phyloP scores from a whole-genome alignment of 2,888 invertebrate species.

The Dasypogon diadema region DNA sequence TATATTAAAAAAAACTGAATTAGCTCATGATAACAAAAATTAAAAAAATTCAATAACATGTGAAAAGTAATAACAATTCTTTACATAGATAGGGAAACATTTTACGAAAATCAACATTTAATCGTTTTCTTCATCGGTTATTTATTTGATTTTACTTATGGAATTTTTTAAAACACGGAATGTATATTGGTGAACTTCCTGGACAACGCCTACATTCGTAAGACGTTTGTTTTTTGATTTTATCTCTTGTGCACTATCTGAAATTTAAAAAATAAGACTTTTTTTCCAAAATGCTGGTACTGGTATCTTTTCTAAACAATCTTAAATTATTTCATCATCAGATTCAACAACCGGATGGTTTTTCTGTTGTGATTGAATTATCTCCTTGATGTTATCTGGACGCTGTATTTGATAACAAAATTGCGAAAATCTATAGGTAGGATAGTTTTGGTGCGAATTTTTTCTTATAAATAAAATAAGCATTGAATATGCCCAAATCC shows the following conservation, averaged over 20 bases:
- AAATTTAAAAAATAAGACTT: neutral
- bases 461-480: neutral
- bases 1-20: neutral
- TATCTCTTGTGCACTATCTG: neutral
- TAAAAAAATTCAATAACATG: neutral
- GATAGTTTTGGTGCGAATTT: neutral
- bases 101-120: neutral
- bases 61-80: neutral
- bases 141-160: neutral
- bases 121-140: neutral
- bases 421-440: conserved; percentile 13
- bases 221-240: conserved; percentile 1
- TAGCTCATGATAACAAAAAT: conserved; percentile 3
- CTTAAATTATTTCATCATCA: conserved; percentile 8
- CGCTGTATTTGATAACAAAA: neutral
- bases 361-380: conserved; percentile 6
- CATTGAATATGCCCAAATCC: conserved; percentile 1
- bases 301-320: neutral
- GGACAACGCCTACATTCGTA: conserved; percentile 17
- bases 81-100: neutral
- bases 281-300: neutral
- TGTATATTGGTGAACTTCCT: conserved; percentile 1
- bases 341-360: conserved; percentile 28
- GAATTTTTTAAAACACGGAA: conserved; percentile 13
- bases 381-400: conserved; percentile 13